These are phyloP conservation scores for Orestias chungarensis DNA, from an alignment of 2,797 vertebrate species.

Conservation along the genomic window DNA sequence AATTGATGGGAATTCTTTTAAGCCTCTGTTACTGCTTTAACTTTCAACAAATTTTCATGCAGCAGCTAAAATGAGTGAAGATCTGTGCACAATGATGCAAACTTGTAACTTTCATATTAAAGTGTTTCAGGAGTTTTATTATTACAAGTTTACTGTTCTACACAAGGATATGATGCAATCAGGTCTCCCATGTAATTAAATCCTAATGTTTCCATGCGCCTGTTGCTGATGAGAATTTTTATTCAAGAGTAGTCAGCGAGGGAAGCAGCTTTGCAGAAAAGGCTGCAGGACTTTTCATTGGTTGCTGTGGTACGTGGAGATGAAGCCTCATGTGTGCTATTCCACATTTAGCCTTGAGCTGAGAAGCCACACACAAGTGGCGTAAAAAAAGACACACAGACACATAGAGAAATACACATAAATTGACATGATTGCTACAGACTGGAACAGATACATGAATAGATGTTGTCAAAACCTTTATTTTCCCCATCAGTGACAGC, in stretches of 20 bases:
- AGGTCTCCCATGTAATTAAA: slow-evolving; percentile 31
- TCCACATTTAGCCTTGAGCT: slow-evolving; percentile 68
- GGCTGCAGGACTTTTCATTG: slow-evolving; percentile 52
- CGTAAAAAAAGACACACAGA: slow-evolving; percentile 9
- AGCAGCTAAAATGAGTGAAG: neutral
- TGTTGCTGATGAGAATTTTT: slow-evolving; percentile 22
- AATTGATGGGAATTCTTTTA: neutral
- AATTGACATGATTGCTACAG: slow-evolving; percentile 18
- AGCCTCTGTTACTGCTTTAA: neutral
- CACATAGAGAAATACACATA: slow-evolving; percentile 7
- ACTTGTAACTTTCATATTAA: neutral
- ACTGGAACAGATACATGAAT: slow-evolving; percentile 27
- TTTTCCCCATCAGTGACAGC: slow-evolving; percentile 9
- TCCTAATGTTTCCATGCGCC: slow-evolving; percentile 14
- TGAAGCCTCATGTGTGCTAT: slow-evolving; percentile 62
- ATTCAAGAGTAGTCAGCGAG: slow-evolving; percentile 32
- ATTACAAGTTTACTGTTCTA: neutral
- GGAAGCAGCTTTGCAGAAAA: slow-evolving; percentile 48
- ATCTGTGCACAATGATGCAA: neutral
- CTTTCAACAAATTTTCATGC: neutral
- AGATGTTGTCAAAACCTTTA: slow-evolving; percentile 21
- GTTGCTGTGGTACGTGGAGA: slow-evolving; percentile 10
- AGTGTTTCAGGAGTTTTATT: neutral
- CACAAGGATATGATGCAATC: slow-evolving; percentile 2
- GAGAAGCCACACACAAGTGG: slow-evolving; percentile 31